phyloP scores from a whole-genome alignment of 2,113 vertebrate species.

The Sebastes schlegelii region DNA sequence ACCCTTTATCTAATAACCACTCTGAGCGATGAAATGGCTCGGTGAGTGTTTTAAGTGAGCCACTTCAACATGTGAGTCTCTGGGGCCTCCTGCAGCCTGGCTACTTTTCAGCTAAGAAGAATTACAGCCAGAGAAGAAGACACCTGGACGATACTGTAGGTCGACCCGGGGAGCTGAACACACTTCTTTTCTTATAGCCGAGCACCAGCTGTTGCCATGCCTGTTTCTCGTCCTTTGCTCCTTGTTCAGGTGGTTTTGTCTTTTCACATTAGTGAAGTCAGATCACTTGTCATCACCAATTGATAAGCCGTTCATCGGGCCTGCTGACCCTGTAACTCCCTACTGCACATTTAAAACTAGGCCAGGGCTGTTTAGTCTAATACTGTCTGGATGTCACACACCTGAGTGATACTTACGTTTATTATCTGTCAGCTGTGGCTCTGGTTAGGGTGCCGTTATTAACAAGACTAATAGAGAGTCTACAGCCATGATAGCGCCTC shows the following conservation, averaged over 20 bases:
- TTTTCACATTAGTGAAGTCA: constrained; percentile 50
- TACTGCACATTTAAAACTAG: constrained; percentile 22
- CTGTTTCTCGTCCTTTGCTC: constrained; percentile 43
- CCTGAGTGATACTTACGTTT: not conserved
- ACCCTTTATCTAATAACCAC: constrained; percentile 39
- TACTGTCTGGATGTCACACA: not conserved
- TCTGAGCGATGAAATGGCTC: constrained; percentile 28
- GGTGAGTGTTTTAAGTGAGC: constrained; percentile 44
- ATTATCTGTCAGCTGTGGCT: not conserved
- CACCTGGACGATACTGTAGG: constrained; percentile 14
- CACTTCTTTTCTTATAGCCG: constrained; percentile 5
- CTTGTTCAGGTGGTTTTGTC: constrained; percentile 51
- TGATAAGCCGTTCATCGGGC: constrained; percentile 33
- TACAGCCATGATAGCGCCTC: not conserved
- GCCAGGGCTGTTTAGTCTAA: not conserved
- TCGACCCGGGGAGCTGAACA: constrained; percentile 12
- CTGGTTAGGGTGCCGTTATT: not conserved
- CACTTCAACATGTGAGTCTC: constrained; percentile 16
- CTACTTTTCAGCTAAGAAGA: constrained; percentile 23
- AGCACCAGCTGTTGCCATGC: constrained; percentile 47
- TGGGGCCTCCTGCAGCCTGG: constrained; percentile 24
- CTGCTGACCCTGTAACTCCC: constrained; percentile 39
- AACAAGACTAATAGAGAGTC: not conserved
- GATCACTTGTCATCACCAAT: constrained; percentile 57
- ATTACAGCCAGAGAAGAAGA: constrained; percentile 23